Percentiles rank a stretch among this genome's conserved stretches.
Evolutionary conservation across 1,140 invertebrate species (phyloP).

Genomic region (Drosophila lowei): DNA sequence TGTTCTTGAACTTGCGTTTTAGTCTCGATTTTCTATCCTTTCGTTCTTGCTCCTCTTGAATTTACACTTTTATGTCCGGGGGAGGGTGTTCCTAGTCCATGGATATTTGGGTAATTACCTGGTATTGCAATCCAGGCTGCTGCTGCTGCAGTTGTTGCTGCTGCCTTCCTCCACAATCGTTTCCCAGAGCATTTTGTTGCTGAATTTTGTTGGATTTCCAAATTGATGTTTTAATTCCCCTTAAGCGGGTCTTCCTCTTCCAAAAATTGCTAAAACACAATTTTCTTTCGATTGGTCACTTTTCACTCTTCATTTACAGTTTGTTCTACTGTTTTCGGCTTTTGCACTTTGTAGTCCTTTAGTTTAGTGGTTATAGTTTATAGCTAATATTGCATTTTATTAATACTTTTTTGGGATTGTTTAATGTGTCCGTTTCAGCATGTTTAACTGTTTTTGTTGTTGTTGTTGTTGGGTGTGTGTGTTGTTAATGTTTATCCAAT

Average conservation of each 20-base stretch:
- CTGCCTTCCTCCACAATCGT: constrained; percentile 73
- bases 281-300: constrained; percentile 58
- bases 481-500: constrained; percentile 25
- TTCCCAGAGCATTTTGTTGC: constrained; percentile 80
- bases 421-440: constrained; percentile 71
- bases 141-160: constrained; percentile 32
- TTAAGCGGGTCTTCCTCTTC: constrained; percentile 1
- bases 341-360: constrained; percentile 67
- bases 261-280: constrained; percentile 82
- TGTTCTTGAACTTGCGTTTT: constrained; percentile 63
- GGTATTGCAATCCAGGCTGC: constrained; percentile 73
- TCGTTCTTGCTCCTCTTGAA: constrained; percentile 20
- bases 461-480: constrained; percentile 41
- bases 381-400: constrained; percentile 71
- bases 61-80: constrained; percentile 55
- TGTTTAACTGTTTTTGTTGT: constrained; percentile 46
- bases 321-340: constrained; percentile 31
- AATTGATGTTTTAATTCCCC: constrained; percentile 27
- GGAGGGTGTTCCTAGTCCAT: constrained; percentile 38
- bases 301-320: constrained; percentile 61
- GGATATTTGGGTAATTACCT: constrained; percentile 69
- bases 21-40: neutral
- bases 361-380: constrained; percentile 47
- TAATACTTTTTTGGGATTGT: constrained; percentile 15
- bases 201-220: constrained; percentile 25